Conservation (phyloP, 2,797 vertebrate species). For the Pelochelys cantorii region DNA sequence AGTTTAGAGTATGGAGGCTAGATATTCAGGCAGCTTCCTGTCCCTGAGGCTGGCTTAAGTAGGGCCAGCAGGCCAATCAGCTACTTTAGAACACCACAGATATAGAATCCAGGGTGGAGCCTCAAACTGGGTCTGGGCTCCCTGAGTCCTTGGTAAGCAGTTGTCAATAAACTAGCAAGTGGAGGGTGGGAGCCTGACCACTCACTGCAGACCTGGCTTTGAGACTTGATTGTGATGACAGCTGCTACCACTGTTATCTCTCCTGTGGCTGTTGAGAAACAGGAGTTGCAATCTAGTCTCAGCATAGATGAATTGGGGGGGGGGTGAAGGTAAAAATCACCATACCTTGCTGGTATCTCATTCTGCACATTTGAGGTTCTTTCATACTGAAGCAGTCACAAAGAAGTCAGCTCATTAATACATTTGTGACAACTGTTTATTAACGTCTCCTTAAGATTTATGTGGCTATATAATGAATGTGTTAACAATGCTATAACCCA, state of each 20-base stretch:
- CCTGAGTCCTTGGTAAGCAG: not conserved
- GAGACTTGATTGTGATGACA: not conserved
- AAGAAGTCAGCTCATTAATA: not conserved
- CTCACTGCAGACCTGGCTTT: not conserved
- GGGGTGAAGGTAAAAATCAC: not conserved
- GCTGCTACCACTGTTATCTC: not conserved
- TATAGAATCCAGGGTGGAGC: not conserved
- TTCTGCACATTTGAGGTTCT: not conserved
- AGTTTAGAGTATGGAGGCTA: not conserved
- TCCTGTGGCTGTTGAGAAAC: not conserved
- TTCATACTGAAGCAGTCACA: not conserved
- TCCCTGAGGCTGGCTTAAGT: not conserved
- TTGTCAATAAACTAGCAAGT: not conserved
- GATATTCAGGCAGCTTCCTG: not conserved
- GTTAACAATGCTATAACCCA: not conserved
- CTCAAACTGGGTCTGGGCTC: not conserved
- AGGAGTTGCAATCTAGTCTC: accelerated
- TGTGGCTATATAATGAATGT: not conserved
- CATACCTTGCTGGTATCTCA: not conserved
- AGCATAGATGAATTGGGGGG: not conserved
- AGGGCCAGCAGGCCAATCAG: not conserved
- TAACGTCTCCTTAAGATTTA: constrained; percentile 18
- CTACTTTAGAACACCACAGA: not conserved
- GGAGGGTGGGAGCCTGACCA: not conserved
- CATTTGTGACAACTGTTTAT: constrained; percentile 18